These are phyloP conservation scores for Copidosoma aretas DNA, from an alignment of 2,888 invertebrate genomes.

Conservation along the genomic window DNA sequence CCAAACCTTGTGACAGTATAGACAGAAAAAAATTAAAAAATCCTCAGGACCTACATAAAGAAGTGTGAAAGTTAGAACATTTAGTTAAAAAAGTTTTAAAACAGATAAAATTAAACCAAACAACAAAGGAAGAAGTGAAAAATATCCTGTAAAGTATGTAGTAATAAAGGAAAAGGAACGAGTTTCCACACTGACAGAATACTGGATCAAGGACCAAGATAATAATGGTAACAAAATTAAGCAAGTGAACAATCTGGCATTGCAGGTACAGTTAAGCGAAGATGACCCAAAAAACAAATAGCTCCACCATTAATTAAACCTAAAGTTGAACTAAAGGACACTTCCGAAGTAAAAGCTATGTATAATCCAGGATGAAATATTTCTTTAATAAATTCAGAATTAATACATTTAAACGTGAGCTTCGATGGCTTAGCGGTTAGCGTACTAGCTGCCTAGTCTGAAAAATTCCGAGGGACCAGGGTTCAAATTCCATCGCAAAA, in stretches of 20 bases:
- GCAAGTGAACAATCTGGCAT: constrained; percentile 39
- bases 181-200: constrained; percentile 44
- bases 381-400: constrained; percentile 43
- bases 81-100: constrained; percentile 29
- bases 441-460: too few species aligned
- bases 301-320: constrained; percentile 44
- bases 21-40: constrained; percentile 39
- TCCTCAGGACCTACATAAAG: constrained; percentile 36
- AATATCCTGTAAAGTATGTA: constrained; percentile 37
- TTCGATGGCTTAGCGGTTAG: too few species aligned
- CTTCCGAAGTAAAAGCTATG: constrained; percentile 32
- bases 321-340: constrained; percentile 40
- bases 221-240: constrained; percentile 30
- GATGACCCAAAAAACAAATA: not conserved
- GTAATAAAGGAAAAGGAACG: constrained; percentile 33
- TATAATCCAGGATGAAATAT: constrained; percentile 46
- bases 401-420: constrained; percentile 32
- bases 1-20: constrained; percentile 41
- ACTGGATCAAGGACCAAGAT: constrained; percentile 42
- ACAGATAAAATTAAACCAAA: constrained; percentile 48
- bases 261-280: constrained; percentile 37
- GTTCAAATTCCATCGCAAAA: too few species aligned
- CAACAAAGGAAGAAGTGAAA: constrained; percentile 6
- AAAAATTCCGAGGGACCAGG: too few species aligned
- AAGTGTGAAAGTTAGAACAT: constrained; percentile 47